Percentiles rank a stretch among this genome's conserved stretches.
These are phyloP conservation scores for Pelagia noctiluca DNA, from an alignment of 30 jellyfish, hydroid and myxozoan genomes.

Conservation along the genomic window DNA sequence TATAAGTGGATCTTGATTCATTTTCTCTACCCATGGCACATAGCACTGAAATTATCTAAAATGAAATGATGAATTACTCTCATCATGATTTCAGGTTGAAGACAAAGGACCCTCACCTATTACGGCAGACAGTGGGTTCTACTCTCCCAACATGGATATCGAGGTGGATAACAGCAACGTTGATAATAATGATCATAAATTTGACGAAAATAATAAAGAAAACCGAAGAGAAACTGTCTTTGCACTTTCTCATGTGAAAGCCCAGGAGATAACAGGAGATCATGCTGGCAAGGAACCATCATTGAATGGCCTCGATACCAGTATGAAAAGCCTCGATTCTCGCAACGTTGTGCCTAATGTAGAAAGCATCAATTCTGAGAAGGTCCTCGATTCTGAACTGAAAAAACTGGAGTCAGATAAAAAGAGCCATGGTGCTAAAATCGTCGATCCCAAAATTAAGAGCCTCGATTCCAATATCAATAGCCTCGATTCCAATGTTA, in stretches of 20 bases:
- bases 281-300: background rate
- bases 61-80: too few relatives aligned
- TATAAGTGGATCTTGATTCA: too few relatives aligned
- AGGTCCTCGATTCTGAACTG: too few relatives aligned
- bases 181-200: background rate
- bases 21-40: too few relatives aligned
- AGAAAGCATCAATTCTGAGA: too few relatives aligned
- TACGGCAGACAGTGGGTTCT: conserved; percentile 28
- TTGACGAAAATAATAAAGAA: background rate
- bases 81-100: too few relatives aligned
- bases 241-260: background rate
- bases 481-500: too few relatives aligned
- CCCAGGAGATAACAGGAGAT: too few relatives aligned
- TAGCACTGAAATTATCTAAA: too few relatives aligned
- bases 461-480: conserved; percentile 13
- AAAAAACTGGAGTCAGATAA: background rate
- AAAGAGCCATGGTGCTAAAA: background rate
- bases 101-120: background rate
- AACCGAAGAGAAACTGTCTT: background rate
- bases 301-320: background rate
- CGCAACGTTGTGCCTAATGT: too few relatives aligned
- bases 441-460: background rate
- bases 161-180: background rate
- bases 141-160: conserved; percentile 22
- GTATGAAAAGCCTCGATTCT: too few relatives aligned